Conservation (phyloP, 2,888 invertebrate species). For the Tiliacea aurago region DNA sequence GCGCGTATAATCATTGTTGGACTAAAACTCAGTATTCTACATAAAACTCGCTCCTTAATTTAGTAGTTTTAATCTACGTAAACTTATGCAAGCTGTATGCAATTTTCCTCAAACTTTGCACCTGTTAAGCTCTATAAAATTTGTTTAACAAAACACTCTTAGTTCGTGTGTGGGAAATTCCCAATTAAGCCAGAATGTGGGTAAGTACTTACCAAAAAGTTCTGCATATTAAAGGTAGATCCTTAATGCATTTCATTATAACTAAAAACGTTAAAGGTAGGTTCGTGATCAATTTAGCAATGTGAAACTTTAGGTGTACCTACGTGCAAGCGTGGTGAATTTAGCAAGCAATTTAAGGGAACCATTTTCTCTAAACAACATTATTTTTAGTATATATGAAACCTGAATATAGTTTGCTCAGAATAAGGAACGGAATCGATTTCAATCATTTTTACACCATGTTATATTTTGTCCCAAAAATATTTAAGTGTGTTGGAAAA, state of each 20-base stretch:
- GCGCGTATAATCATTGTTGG: slow-evolving; percentile 37
- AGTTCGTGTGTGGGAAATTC: slow-evolving; percentile 70
- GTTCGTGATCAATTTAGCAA: background rate
- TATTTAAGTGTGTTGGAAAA: too few species aligned
- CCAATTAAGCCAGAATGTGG: slow-evolving; percentile 53
- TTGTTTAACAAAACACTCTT: slow-evolving; percentile 76
- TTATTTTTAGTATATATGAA: too few species aligned
- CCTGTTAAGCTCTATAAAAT: slow-evolving; percentile 77
- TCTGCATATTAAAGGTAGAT: slow-evolving; percentile 35
- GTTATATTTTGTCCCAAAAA: too few species aligned
- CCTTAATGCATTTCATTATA: slow-evolving; percentile 26
- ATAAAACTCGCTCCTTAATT: slow-evolving; percentile 71
- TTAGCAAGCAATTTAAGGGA: too few species aligned
- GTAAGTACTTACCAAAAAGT: slow-evolving; percentile 55
- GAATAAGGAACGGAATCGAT: too few species aligned
- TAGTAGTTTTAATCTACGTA: slow-evolving; percentile 76
- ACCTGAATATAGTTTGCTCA: too few species aligned
- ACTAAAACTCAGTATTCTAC: slow-evolving; percentile 56
- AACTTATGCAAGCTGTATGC: slow-evolving; percentile 75
- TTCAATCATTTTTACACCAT: too few species aligned
- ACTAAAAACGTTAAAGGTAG: slow-evolving; percentile 2
- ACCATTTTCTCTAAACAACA: too few species aligned
- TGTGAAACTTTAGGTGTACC: background rate
- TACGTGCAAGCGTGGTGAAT: too few species aligned
- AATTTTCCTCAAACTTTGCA: slow-evolving; percentile 77